Evolutionary conservation across 2,113 vertebrate species (phyloP), one percentile per base, ranked within the genome.

Genomic region (Macrotus californicus): DNA sequence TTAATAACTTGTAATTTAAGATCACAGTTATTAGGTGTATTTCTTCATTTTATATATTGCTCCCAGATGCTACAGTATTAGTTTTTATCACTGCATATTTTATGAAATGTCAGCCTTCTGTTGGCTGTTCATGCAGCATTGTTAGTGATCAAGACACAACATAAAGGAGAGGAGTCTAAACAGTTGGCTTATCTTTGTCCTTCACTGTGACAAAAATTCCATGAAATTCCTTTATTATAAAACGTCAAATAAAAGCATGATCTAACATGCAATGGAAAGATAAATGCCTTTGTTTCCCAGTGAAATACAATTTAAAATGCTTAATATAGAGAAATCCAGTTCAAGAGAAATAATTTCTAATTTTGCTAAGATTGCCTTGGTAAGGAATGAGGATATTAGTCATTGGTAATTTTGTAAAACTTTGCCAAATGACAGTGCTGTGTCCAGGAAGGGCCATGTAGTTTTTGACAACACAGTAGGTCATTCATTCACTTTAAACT

Each of bases 71-170:
- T 98, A 98, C 98, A 98, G 98, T 99, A 99, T 98, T 98, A 98
- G 98, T 98, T 99, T 99, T 99, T 99, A 99, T 99, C 98, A 98
- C 98, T 99, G 98, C 98, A 99, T 99, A 99, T 99, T 99, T 99
- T 99, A 99, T 98, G 98, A 99, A 99, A 99, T 99, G 98, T 99
- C 98, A 99, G 98, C 98, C 98, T 99, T 99, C 98, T 99, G 98
- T 98, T 99, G 98, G 98, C 98, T 98, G 98, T 98, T 99, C 98
- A 97, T 36, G 24, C 98, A 98, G 98, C 98, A 98, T 99, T 99
- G 98, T 99, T 99, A 98, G 98, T 98, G 98, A 98, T 99, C 98
- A 99, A 99, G 98, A 97, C 98, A 98, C 98, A 98, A 98, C 98
- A 98, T 98, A 98, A 98, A 99, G 98, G 97, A 98, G 87, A 98